Percentiles rank a stretch among this genome's conserved stretches.
phyloP scores from a whole-genome alignment of 2,797 vertebrate species.

The Ciconia nigra region DNA sequence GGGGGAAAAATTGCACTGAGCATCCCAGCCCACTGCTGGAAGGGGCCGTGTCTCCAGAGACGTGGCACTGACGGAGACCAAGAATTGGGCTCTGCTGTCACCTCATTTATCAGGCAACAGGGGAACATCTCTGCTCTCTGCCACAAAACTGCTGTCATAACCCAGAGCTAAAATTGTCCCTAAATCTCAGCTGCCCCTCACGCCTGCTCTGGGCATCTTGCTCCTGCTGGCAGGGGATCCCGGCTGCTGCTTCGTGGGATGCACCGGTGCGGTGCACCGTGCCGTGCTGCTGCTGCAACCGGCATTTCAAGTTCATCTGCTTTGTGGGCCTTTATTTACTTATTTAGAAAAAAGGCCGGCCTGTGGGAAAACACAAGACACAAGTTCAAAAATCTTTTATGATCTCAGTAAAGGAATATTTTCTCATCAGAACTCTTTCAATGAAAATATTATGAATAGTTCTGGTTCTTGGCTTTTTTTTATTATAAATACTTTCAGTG shows the following conservation, averaged over 20 bases:
- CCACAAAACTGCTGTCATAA: neutral
- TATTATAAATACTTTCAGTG: neutral
- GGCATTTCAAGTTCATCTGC: neutral
- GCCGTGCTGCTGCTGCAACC: neutral
- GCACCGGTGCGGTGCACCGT: fast-evolving
- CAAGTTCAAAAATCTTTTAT: neutral
- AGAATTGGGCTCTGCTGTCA: neutral
- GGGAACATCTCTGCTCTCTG: neutral
- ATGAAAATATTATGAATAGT: neutral
- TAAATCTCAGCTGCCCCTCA: neutral
- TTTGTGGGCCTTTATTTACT: neutral
- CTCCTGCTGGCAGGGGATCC: neutral
- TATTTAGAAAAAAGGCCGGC: neutral
- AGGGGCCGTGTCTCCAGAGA: neutral
- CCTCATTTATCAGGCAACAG: neutral
- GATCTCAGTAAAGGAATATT: neutral
- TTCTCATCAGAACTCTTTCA: neutral
- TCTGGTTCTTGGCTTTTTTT: neutral
- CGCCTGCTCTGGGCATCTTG: neutral
- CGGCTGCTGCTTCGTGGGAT: neutral
- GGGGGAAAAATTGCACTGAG: neutral
- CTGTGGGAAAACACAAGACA: neutral
- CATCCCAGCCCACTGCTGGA: neutral
- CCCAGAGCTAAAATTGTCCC: neutral
- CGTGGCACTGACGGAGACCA: neutral